phyloP scores from a whole-genome alignment of 2,113 vertebrate species.

The Mixornis gularis region DNA sequence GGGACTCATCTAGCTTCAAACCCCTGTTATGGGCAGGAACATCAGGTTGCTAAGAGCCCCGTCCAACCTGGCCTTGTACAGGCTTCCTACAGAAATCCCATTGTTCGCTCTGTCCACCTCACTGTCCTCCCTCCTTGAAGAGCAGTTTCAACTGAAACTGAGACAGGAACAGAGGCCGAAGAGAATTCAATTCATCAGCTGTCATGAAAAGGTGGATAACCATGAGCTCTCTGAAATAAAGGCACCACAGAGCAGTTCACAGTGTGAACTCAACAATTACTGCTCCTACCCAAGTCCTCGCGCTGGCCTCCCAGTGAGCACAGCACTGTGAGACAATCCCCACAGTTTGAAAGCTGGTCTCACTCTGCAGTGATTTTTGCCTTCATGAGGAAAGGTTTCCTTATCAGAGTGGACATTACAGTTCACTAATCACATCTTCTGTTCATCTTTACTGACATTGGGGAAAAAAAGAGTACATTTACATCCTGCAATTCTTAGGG shows the following conservation, averaged over 20 bases:
- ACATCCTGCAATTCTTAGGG: background rate
- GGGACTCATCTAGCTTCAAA: background rate
- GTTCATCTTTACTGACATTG: background rate
- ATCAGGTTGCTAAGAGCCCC: background rate
- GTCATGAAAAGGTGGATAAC: background rate
- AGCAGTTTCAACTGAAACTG: background rate
- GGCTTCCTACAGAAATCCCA: background rate
- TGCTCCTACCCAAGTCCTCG: background rate
- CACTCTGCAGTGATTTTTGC: background rate
- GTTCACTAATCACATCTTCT: background rate
- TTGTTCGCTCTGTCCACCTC: background rate
- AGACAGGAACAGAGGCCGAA: background rate
- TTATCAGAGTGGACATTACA: background rate
- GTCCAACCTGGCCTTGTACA: background rate
- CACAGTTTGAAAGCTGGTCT: fast-evolving
- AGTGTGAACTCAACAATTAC: background rate
- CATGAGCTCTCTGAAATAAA: background rate
- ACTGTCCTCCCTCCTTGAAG: background rate
- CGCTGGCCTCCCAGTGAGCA: background rate
- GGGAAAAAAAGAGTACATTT: background rate
- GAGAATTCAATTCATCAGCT: background rate
- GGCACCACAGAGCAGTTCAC: background rate
- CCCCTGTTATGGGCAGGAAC: background rate
- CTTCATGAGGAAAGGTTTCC: background rate
- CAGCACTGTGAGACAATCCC: background rate